A percentile compares a stretch with the other conserved stretches of the same genome.
phyloP scores from a whole-genome alignment of 2,888 invertebrate species.

The Pollenia labialis region DNA sequence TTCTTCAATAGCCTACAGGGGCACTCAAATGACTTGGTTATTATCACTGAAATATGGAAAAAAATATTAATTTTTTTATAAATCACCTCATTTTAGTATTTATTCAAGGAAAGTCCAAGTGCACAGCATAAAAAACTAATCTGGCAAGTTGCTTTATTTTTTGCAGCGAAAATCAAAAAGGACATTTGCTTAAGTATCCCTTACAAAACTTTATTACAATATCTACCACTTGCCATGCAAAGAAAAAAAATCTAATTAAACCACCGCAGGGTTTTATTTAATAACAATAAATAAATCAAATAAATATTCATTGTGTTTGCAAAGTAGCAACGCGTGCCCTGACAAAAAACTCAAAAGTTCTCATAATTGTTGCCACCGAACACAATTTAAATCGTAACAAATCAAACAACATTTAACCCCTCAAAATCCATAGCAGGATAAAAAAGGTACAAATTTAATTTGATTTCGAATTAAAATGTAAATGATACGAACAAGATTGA shows the following conservation, averaged over 20 bases:
- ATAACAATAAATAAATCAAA: constrained; percentile 64
- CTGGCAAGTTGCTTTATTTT: no score
- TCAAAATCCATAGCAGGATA: not conserved
- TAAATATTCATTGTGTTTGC: constrained; percentile 59
- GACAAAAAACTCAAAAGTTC: constrained; percentile 57
- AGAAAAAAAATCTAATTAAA: constrained; percentile 67
- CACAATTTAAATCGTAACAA: constrained; percentile 51
- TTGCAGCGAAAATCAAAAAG: no score
- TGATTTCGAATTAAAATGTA: constrained; percentile 48
- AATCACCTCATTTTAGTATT: no score
- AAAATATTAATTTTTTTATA: no score
- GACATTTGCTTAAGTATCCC: no score
- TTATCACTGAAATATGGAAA: no score
- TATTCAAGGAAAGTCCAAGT: no score
- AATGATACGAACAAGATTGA: constrained; percentile 64
- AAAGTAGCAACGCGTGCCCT: constrained; percentile 71
- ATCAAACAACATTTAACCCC: constrained; percentile 51
- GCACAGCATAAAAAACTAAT: no score
- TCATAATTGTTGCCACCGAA: constrained; percentile 72
- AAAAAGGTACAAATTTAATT: constrained; percentile 51
- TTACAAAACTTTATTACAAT: not conserved
- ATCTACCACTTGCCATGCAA: constrained; percentile 29
- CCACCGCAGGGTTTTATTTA: constrained; percentile 64
- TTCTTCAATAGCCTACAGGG: no score
- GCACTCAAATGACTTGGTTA: no score